Evolutionary conservation across 2,797 vertebrate species (phyloP).

Genomic region (Spondyliosoma cantharus): DNA sequence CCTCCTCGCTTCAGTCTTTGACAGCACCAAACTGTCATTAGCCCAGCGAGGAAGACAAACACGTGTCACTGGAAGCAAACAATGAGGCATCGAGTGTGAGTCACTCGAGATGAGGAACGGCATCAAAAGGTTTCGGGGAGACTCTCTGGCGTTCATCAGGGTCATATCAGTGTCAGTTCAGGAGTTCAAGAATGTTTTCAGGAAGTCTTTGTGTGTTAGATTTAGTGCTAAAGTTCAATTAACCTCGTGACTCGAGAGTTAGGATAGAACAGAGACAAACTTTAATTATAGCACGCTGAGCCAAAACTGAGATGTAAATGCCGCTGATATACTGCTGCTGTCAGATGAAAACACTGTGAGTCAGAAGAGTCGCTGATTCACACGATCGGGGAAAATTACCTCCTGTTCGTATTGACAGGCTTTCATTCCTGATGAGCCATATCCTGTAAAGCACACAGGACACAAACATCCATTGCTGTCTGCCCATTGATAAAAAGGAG

Average conservation of each 20-base stretch:
- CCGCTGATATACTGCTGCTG: constrained; percentile 61
- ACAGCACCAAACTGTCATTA: constrained; percentile 65
- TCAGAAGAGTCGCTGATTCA: constrained; percentile 44
- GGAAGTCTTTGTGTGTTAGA: constrained; percentile 78
- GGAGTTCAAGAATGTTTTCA: constrained; percentile 81
- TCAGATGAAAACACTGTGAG: constrained; percentile 53
- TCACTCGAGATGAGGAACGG: constrained; percentile 60
- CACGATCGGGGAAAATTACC: constrained; percentile 1
- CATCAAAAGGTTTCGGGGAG: constrained; percentile 73
- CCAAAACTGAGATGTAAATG: constrained; percentile 57
- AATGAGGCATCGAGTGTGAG: constrained; percentile 59
- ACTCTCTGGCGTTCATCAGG: constrained; percentile 72
- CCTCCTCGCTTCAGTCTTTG: constrained; percentile 3
- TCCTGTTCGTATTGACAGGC: constrained; percentile 19
- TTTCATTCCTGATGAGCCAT: not conserved
- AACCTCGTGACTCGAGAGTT: constrained; percentile 70
- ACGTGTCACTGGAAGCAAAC: constrained; percentile 72
- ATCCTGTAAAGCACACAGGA: not conserved
- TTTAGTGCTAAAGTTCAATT: constrained; percentile 78
- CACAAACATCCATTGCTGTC: not conserved
- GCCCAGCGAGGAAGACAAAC: constrained; percentile 66
- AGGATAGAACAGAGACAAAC: constrained; percentile 54
- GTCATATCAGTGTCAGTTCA: constrained; percentile 78
- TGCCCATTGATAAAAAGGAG: not conserved
- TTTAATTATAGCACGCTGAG: constrained; percentile 71